Base-by-base conservation (phyloP, 2,888 invertebrate genomes). In the Monopis laevigella region DNA sequence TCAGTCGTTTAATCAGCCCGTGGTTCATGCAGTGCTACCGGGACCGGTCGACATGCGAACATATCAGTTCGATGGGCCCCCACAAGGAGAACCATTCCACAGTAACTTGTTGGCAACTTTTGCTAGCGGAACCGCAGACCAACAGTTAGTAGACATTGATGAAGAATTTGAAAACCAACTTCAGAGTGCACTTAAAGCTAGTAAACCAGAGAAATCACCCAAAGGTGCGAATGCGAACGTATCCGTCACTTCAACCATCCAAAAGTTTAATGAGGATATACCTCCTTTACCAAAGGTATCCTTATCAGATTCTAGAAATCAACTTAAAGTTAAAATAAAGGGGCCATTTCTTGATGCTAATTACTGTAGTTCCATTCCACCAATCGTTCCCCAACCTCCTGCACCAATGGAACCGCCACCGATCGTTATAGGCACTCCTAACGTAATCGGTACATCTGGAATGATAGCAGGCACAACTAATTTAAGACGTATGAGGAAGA, bases 11-110 rank as follows among this genome's bases (percentile, higher is more conserved):
- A 32, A 32, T 17, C 42, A 43, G 13, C 66, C 85, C 34, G 82
- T 86, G 36, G 89, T 89, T 5, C 83, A 86, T 49, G 88, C 91
- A 0, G 85, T 93, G 39, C 65, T 93, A 46, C 93, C 93, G 0
- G 93, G 92, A 1, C 93, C 93, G 0, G 93, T 93, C 0, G 93
- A 93, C 61, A 93, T 93, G 93, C 86, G 93, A 41, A 93, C 93
- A 0, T 93, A 93, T 60, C 90, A 87, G 56, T 80, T 84, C 44
- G 88, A 87, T 46, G 72, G 75, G 2, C 83, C 84, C 35, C 65
- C 80, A 1, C 81, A 85, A 13, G 74, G 73, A 3, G 87, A 87
- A 47, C 82, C 85, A 0, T 87, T 84, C 48, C 83, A 84, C 43
- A 85, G 83, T 55, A 85, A 89, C 58, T 62, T 90, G 34, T 55